Evolutionary conservation across 2,113 vertebrate species (phyloP), one percentile per base, ranked within the genome.

Genomic region (Raphicerus campestris): DNA sequence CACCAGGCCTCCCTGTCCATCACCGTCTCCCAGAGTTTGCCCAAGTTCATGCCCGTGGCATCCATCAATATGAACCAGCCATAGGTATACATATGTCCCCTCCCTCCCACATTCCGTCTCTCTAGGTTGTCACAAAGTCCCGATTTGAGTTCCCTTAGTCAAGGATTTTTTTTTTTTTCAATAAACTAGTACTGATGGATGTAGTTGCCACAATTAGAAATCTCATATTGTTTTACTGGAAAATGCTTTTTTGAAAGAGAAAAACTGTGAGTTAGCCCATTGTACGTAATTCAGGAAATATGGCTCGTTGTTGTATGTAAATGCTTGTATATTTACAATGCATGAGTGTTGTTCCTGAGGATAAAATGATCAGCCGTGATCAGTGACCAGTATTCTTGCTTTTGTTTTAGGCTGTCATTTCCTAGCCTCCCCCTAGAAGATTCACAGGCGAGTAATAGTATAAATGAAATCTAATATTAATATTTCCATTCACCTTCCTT

Each of bases 291-390:
- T 53, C 39, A n/a, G 78, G 92, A 60, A 70, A 9, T 10, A 5
- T 0, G 7, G 53, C 80, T 39, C 4, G 1, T 22, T 42, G 32
- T 30, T 35, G 6, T 8, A 1, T 39, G 20, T 30, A 16, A 75
- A 53, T 58, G 16, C 32, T 51, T 53, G 1, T 24, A 0, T 1
- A 7, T n/a, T n/a, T n/a, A n/a, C n/a, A n/a, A n/a, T n/a, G n/a
- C 5, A 6, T 14, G 47, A 2, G 24, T 56, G n/a, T 17, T 84
- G 10, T 82, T 56, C 8, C 35, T 77, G 42, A 32, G 5, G 42
- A 10, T n/a, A 70, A 55, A 35, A 51, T 1, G 0, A 1, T 55
- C 19, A 53, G 1, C 17, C 4, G 2, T 3, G 32, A 82, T 16
- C 32, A n/a, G 20, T 26, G 80, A 35, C 51, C 78, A n/a, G 7